A percentile compares a stretch with the other conserved stretches of the same genome.
Conservation (phyloP, 2,797 vertebrate species). For the Bradypodion ventrale region DNA sequence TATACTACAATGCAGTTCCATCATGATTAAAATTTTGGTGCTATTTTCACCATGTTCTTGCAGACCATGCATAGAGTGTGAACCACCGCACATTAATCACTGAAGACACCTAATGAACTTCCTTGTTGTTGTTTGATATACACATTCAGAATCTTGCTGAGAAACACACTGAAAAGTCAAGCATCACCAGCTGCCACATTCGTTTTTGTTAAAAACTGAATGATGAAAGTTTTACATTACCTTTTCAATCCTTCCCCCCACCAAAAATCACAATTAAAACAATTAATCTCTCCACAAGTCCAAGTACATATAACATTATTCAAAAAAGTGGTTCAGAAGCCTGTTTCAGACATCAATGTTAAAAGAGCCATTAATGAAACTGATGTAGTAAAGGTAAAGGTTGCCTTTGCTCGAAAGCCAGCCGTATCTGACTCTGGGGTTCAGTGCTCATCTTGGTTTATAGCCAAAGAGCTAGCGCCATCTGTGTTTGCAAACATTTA, state of each 20-base stretch:
- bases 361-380: slow-evolving; percentile 18
- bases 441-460: too few relatives aligned
- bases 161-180: not conserved
- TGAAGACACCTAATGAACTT: not conserved
- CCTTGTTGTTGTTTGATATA: not conserved
- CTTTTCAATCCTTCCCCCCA: not conserved
- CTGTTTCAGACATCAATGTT: not conserved
- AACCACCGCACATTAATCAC: not conserved
- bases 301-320: not conserved
- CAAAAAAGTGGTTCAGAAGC: not conserved
- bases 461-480: too few relatives aligned
- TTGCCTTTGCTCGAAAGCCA: too few relatives aligned
- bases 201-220: slow-evolving; percentile 5
- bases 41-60: not conserved
- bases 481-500: too few relatives aligned
- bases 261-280: slow-evolving; percentile 16
- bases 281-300: not conserved
- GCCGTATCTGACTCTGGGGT: too few relatives aligned
- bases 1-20: too few relatives aligned
- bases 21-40: not conserved
- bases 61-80: not conserved
- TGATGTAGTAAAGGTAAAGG: too few relatives aligned
- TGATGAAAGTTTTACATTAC: not conserved
- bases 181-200: not conserved
- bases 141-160: not conserved